Base-by-base conservation (phyloP, 2,797 vertebrate species). In the Pteropus rufus region DNA sequence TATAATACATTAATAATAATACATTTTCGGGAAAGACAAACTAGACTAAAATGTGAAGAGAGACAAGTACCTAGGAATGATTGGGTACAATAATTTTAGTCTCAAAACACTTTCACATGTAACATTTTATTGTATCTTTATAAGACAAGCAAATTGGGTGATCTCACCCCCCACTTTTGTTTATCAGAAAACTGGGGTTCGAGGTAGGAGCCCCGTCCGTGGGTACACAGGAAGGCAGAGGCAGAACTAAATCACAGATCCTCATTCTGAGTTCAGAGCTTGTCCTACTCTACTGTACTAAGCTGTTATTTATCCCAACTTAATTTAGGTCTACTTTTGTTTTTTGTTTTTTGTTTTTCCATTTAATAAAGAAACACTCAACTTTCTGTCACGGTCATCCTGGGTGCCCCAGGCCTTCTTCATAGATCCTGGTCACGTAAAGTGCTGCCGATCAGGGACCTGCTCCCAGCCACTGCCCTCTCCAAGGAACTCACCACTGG, bases 301-400 rank as follows among this genome's bases (percentile, higher is more conserved):
- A 76, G 88, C 60, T 41, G 64, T 75, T 89, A 93, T 72, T 96
- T 89, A 97, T 80, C 91, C 82, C 96, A 92, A 95, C 49, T 95
- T 93, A 97, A 97, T 97, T 97, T 97, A 96, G 73, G 36, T 39
- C 62, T 77, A 77, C 77, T 97, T 83, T 86, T 81, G 49, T 73
- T 70, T 95, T 86, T 81, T 36, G 36, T 3, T 36, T 36, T 36
- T 36, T 36, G 36, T 36, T 36, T 72, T 77, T 97, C 85, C 93
- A 94, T 89, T 95, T 97, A 94, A 96, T 97, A 96, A 97, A 94
- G 95, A 96, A 88, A 91, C 96, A 93, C 85, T 97, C 88, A 44
- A 60, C 91, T 95, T 96, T 93, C 90, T 80, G 69, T 92, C 80
- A 79, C 52, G 64, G 82, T 73, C 86, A 31, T 52, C 73, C 41